These are phyloP conservation scores for Odontocolon sp. DNA, from an alignment of 2,888 invertebrate genomes.

Conservation along the genomic window DNA sequence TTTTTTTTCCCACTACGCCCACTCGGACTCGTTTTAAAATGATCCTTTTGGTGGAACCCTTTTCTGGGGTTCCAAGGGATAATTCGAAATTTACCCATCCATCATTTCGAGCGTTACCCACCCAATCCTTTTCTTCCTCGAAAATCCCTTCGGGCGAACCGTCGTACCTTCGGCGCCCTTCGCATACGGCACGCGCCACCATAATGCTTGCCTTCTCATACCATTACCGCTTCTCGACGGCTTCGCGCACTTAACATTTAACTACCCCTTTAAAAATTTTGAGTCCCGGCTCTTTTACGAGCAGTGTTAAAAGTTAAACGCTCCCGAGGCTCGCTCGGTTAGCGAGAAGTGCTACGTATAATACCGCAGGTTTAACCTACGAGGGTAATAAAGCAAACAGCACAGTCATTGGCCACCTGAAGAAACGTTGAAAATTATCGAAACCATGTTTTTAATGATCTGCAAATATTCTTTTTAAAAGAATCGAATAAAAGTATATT, in stretches of 20 bases:
- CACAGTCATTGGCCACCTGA: too few relatives aligned
- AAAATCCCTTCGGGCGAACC: conserved; percentile 10
- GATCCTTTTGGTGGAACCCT: conserved; percentile 56
- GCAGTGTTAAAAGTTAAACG: conserved; percentile 49
- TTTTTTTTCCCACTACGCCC: conserved; percentile 72
- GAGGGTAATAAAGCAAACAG: neutral
- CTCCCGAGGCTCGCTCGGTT: conserved; percentile 20
- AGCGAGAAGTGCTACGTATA: conserved; percentile 3
- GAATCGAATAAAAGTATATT: too few relatives aligned
- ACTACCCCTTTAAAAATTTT: conserved; percentile 75
- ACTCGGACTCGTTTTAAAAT: conserved; percentile 66
- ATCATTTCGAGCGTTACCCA: conserved; percentile 69
- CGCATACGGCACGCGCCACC: conserved; percentile 74
- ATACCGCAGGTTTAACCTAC: neutral
- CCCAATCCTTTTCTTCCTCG: conserved; percentile 59
- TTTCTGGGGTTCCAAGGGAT: conserved; percentile 64
- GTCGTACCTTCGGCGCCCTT: conserved; percentile 44
- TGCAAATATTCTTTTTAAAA: too few relatives aligned
- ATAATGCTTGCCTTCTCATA: conserved; percentile 69
- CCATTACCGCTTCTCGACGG: conserved; percentile 19
- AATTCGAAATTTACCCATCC: conserved; percentile 77
- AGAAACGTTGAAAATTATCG: too few relatives aligned
- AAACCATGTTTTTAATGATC: too few relatives aligned
- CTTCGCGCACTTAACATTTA: conserved; percentile 76
- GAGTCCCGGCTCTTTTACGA: conserved; percentile 68